These are phyloP conservation scores for Nycticryphes semicollaris DNA, from an alignment of 2,113 vertebrate species.

Conservation along the genomic window DNA sequence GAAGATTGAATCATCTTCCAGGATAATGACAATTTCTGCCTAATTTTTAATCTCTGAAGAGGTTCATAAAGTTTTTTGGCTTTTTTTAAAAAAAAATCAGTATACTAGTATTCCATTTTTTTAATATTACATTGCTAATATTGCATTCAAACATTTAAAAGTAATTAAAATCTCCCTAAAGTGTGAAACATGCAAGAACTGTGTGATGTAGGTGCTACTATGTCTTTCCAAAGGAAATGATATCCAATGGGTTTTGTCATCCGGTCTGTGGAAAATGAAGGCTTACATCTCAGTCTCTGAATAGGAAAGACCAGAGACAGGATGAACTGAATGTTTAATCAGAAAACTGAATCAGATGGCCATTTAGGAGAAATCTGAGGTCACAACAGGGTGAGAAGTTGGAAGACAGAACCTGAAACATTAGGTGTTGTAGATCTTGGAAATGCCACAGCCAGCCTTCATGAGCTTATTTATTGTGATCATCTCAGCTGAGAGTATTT, in stretches of 20 bases:
- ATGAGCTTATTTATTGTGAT: neutral
- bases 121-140: rapidly evolving
- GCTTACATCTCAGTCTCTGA: neutral
- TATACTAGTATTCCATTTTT: neutral
- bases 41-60: neutral
- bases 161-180: neutral
- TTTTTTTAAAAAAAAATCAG: neutral
- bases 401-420: neutral
- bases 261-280: neutral
- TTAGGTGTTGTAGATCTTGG: neutral
- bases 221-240: neutral
- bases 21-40: neutral
- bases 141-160: neutral
- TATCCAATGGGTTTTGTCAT: neutral
- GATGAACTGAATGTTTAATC: neutral
- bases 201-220: rapidly evolving
- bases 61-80: neutral
- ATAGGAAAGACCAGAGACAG: neutral
- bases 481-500: neutral
- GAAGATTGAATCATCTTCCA: neutral
- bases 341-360: neutral
- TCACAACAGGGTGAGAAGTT: rapidly evolving
- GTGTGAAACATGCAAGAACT: neutral
- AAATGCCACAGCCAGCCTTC: neutral
- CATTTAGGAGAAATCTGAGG: neutral